Evolutionary conservation across 2,888 invertebrate species (phyloP), one percentile per base, ranked within the genome.

Genomic region (Pemphredon lugubris): DNA sequence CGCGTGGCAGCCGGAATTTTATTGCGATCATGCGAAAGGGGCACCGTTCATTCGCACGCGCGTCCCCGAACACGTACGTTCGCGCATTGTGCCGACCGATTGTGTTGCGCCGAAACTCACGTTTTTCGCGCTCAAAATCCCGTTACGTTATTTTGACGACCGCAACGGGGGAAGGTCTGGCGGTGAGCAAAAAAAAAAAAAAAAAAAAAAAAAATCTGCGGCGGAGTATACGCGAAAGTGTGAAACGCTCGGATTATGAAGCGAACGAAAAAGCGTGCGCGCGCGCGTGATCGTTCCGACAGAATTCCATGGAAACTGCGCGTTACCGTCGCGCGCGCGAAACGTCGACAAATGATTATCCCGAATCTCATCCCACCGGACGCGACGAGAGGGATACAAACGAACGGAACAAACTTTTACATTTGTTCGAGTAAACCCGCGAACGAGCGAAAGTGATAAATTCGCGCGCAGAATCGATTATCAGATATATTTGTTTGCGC

Each of bases 11-110:
- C 21, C 44, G 57, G 63, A 47, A 54, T 70, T 78, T 70, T 61
- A 66, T 59, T 55, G 76, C 70, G 50, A 26, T 61, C 66, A 48
- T 69, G 73, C 54, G 65, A 57, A 73, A 47, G 42, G 58, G 59
- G 67, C 11, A 58, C 26, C 60, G 23, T 47, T 51, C 55, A 44
- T 55, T 69, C 53, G 66, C 79, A 60, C 66, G 54, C 59, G 61
- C 58, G 55, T 34, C 39, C 47, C 55, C 51, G 73, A 53, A 67
- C 67, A 37, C 59, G 53, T 58, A 54, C 48, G 11, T 14, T n/a
- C 42, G 16, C 14, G 32, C 40, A 69, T 79, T 57, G 68, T 59
- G 42, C n/a, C 2, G 37, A 14, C 16, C 50, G 59, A 30, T 44
- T 21, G 51, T 51, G 37, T 11, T n/a, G 23, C 42, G 32, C 6